Conservation (phyloP, 2,113 vertebrate genomes). For the Gadus macrocephalus region DNA sequence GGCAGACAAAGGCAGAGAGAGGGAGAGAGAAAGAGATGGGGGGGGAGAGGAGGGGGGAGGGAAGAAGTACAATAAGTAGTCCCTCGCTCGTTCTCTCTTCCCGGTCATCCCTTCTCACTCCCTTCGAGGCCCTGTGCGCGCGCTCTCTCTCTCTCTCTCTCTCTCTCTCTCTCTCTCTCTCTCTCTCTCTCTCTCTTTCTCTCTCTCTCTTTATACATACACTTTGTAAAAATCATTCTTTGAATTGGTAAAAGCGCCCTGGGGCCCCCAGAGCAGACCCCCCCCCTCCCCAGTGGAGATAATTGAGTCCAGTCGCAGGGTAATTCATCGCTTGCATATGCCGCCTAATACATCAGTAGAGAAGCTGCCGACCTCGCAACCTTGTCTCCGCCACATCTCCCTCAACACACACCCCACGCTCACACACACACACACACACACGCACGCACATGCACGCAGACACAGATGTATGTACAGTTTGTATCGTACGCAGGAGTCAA, state of each 20-base stretch:
- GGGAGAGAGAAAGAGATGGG: neutral
- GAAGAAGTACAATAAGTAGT: slow-evolving; percentile 33
- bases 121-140: too few relatives aligned
- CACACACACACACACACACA: neutral
- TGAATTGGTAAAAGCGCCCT: slow-evolving; percentile 87
- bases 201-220: slow-evolving; percentile 54
- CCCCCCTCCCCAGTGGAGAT: slow-evolving; percentile 77
- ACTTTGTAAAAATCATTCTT: slow-evolving; percentile 85
- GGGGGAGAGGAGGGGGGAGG: slow-evolving; percentile 19
- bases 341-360: slow-evolving; percentile 90
- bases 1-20: neutral
- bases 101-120: neutral
- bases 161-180: slow-evolving; percentile 32
- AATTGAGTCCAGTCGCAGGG: slow-evolving; percentile 98
- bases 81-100: slow-evolving; percentile 47
- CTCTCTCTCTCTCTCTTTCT: slow-evolving; percentile 50
- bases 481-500: neutral
- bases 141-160: too few relatives aligned
- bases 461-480: slow-evolving; percentile 10
- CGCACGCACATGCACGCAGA: neutral
- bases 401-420: slow-evolving; percentile 11
- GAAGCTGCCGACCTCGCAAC: slow-evolving; percentile 71
- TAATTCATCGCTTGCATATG: slow-evolving; percentile 99
- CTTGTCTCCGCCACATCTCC: slow-evolving; percentile 46
- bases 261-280: slow-evolving; percentile 84